These are phyloP conservation scores for Apeira syringaria DNA, from an alignment of 2,888 invertebrate genomes.

Conservation along the genomic window DNA sequence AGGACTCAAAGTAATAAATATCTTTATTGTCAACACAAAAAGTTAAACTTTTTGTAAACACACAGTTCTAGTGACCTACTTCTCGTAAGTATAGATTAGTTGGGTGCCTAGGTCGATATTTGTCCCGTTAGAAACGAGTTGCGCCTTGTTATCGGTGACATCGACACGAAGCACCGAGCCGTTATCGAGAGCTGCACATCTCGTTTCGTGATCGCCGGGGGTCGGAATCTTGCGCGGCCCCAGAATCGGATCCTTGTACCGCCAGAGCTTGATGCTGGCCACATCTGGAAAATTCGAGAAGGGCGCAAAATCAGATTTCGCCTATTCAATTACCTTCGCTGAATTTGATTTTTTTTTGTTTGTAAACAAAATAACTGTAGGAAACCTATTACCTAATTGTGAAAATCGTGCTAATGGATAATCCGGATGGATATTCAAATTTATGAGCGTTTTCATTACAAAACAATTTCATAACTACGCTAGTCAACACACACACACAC, in stretches of 20 bases:
- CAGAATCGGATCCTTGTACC: slow-evolving; percentile 88
- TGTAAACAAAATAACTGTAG: no score
- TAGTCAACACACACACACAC: no score
- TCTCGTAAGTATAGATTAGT: slow-evolving; percentile 79
- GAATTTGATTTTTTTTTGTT: no score
- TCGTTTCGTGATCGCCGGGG: slow-evolving; percentile 85
- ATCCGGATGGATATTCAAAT: no score
- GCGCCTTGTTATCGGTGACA: slow-evolving; percentile 63
- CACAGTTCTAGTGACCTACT: slow-evolving; percentile 35
- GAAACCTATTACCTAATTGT: no score
- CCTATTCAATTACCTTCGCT: no score
- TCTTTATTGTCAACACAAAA: slow-evolving; percentile 23
- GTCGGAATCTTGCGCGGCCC: slow-evolving; percentile 91
- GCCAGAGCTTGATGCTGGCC: slow-evolving; percentile 87
- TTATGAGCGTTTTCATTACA: no score
- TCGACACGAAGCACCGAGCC: slow-evolving; percentile 79
- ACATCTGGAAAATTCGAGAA: slow-evolving; percentile 85
- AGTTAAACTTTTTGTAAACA: slow-evolving; percentile 24
- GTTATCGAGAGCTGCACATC: slow-evolving; percentile 80
- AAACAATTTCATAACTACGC: no score
- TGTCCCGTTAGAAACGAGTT: slow-evolving; percentile 67
- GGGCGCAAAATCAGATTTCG: no score
- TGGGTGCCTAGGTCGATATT: slow-evolving; percentile 77
- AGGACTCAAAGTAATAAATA: slow-evolving; percentile 41
- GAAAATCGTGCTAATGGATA: no score